Evolutionary conservation across 1,140 invertebrate genomes (phyloP).

Genomic region (Campoletis sonorensis): DNA sequence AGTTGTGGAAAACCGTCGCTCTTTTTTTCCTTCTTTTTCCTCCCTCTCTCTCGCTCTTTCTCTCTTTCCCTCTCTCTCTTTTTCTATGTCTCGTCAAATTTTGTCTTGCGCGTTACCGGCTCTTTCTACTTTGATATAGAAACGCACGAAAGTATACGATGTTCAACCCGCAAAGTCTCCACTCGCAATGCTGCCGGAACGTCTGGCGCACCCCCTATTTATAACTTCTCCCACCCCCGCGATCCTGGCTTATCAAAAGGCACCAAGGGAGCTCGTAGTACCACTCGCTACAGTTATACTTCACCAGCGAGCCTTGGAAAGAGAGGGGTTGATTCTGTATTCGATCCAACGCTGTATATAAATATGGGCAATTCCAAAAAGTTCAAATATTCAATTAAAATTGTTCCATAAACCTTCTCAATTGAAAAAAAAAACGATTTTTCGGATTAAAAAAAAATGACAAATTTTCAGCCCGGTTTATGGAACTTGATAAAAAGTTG

Average conservation of each 20-base stretch:
- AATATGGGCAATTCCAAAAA: not conserved
- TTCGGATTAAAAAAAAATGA: not conserved
- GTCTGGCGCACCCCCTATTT: constrained; percentile 63
- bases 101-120: constrained; percentile 35
- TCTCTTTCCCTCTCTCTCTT: constrained; percentile 17
- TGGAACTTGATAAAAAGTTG: no score
- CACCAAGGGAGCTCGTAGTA: constrained; percentile 8
- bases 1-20: constrained; percentile 21
- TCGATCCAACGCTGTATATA: not conserved
- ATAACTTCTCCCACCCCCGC: constrained; percentile 62
- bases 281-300: constrained; percentile 6
- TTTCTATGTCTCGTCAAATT: constrained; percentile 12
- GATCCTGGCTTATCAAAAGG: constrained; percentile 56
- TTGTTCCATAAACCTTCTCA: not conserved
- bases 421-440: not conserved
- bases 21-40: constrained; percentile 25
- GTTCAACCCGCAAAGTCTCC: constrained; percentile 57
- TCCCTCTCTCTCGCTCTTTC: constrained; percentile 12
- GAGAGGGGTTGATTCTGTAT: constrained; percentile 28
- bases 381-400: not conserved
- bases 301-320: not conserved
- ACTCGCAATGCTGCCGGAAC: constrained; percentile 63
- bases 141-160: constrained; percentile 41
- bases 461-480: no score
- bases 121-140: constrained; percentile 21